Evolutionary conservation across 2,797 vertebrate species (phyloP).

Genomic region (Uromys caudimaculatus): DNA sequence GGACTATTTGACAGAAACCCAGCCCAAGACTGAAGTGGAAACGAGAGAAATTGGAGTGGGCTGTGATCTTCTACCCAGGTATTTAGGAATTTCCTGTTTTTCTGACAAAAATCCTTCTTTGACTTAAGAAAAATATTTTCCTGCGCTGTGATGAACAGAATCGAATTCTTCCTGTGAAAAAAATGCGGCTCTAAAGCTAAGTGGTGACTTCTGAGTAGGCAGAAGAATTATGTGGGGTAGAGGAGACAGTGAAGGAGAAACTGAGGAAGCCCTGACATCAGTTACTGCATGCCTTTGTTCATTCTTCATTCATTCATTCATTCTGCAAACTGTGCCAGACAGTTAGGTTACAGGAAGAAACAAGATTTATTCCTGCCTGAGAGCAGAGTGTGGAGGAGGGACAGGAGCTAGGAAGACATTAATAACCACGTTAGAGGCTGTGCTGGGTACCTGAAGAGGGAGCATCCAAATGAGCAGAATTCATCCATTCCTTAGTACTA

Average conservation of each 20-base stretch:
- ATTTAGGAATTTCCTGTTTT: slow-evolving; percentile 81
- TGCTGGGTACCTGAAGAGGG: neutral
- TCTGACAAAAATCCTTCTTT: slow-evolving; percentile 45
- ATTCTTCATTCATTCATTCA: neutral
- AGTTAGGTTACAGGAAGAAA: neutral
- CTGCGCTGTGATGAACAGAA: slow-evolving; percentile 43
- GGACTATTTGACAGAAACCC: slow-evolving; percentile 96
- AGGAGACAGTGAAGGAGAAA: neutral
- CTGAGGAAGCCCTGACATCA: neutral
- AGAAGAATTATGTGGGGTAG: neutral
- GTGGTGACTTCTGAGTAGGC: slow-evolving; percentile 13
- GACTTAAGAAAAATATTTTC: slow-evolving; percentile 62
- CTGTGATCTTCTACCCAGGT: slow-evolving; percentile 94
- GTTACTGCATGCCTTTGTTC: neutral
- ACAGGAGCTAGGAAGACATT: neutral
- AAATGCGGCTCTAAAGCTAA: slow-evolving; percentile 50
- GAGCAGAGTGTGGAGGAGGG: neutral
- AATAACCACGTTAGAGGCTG: neutral
- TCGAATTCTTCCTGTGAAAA: slow-evolving; percentile 57
- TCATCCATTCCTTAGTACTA: neutral
- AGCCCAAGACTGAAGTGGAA: slow-evolving; percentile 88
- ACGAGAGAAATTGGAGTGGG: slow-evolving; percentile 93
- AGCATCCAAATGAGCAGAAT: neutral
- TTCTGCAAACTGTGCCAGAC: neutral
- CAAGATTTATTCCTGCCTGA: neutral